phyloP scores from a whole-genome alignment of 1,140 invertebrate genomes.

The Microplitis mediator region DNA sequence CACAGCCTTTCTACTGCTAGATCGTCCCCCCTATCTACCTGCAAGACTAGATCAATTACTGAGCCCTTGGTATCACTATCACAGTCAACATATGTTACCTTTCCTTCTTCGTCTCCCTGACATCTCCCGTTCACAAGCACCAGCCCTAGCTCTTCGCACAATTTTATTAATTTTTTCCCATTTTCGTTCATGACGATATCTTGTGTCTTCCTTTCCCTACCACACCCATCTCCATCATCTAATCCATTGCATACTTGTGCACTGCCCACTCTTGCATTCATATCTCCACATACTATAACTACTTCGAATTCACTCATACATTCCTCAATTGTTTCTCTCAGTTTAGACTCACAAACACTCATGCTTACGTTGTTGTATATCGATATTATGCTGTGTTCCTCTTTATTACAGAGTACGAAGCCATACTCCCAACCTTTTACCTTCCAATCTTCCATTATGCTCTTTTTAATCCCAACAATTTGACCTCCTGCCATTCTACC shows the following conservation, averaged over 20 bases:
- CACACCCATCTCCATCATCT: background rate
- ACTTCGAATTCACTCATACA: background rate
- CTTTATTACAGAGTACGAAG: background rate
- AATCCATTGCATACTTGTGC: background rate
- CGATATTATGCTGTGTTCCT: background rate
- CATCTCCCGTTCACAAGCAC: background rate
- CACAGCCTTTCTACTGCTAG: background rate
- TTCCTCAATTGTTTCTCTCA: constrained; percentile 15
- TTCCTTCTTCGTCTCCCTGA: background rate
- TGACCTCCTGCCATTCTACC: constrained; percentile 24
- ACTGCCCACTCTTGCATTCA: constrained; percentile 24
- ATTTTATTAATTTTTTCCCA: constrained; percentile 20
- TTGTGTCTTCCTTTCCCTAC: background rate
- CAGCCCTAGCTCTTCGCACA: background rate
- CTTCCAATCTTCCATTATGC: background rate
- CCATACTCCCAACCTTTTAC: background rate
- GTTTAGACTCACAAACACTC: background rate
- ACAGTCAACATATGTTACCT: constrained; percentile 7
- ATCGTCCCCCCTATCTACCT: background rate
- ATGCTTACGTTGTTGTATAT: constrained; percentile 16
- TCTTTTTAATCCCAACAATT: constrained; percentile 22
- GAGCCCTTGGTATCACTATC: background rate
- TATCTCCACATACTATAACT: constrained; percentile 16
- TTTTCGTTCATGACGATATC: constrained; percentile 18
- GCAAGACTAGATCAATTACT: constrained; percentile 11